Conservation (phyloP, 2,113 vertebrate genomes). For the Lophochroa leadbeateri region DNA sequence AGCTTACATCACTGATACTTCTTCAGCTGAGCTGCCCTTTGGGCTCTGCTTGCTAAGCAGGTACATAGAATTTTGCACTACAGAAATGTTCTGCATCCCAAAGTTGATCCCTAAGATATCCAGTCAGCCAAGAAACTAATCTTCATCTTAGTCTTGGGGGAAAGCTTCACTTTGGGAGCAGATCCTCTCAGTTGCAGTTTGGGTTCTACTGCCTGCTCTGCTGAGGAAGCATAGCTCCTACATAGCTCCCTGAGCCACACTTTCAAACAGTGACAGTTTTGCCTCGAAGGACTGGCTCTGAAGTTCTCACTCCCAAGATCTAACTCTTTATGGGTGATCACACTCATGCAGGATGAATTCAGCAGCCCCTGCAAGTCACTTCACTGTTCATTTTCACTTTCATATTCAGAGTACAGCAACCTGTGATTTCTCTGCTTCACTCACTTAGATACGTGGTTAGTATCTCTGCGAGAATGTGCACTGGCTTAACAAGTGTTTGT, state of each 20-base stretch:
- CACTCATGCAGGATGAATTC: conserved; percentile 43
- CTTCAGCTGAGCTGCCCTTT: background rate
- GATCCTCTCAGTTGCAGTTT: background rate
- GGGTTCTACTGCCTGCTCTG: background rate
- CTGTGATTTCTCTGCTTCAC: conserved; percentile 30
- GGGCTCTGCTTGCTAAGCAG: background rate
- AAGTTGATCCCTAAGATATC: background rate
- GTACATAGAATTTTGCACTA: background rate
- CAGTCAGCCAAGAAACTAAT: background rate
- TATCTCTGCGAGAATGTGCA: conserved; percentile 49
- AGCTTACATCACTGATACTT: background rate
- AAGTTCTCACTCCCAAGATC: conserved; percentile 27
- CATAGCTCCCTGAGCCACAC: background rate
- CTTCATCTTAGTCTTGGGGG: background rate
- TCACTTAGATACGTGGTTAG: conserved; percentile 34
- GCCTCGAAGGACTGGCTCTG: conserved; percentile 9
- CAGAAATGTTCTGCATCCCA: background rate
- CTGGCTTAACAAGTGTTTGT: conserved; percentile 71
- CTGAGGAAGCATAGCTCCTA: background rate
- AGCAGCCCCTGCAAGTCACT: conserved; percentile 49
- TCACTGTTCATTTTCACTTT: conserved; percentile 58
- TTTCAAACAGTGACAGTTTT: background rate
- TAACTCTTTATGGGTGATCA: conserved; percentile 60
- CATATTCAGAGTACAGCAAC: conserved; percentile 11
- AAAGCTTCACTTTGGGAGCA: background rate